Evolutionary conservation across 2,797 vertebrate genomes (phyloP).

Genomic region (Halcyon chelicuti): DNA sequence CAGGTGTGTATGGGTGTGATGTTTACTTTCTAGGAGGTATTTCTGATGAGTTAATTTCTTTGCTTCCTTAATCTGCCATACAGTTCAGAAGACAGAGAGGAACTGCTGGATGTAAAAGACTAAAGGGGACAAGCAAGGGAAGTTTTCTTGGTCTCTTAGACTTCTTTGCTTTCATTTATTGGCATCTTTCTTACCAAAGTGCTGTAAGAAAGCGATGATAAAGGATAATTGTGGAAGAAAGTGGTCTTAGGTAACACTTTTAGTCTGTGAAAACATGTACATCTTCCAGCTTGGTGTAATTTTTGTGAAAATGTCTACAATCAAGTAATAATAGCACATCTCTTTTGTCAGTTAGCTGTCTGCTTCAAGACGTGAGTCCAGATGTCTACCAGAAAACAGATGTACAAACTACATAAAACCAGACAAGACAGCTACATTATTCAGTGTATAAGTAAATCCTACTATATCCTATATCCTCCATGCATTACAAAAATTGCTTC

Average conservation of each 20-base stretch:
- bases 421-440: neutral
- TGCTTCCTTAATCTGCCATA: neutral
- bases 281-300: neutral
- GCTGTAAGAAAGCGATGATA: neutral
- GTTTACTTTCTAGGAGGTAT: neutral
- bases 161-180: neutral
- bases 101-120: neutral
- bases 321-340: neutral
- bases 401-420: neutral
- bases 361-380: slow-evolving; percentile 28
- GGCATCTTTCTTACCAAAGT: neutral
- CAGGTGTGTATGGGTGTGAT: neutral
- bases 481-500: neutral
- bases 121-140: neutral
- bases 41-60: neutral
- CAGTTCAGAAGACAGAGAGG: neutral
- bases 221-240: neutral
- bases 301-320: neutral
- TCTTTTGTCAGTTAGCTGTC: neutral
- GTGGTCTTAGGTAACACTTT: neutral
- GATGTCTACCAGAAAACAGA: slow-evolving; percentile 40
- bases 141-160: neutral
- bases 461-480: neutral
- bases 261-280: neutral
- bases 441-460: neutral